Evolutionary conservation across 1,140 invertebrate species (phyloP).

Genomic region (Megalopta genalis): DNA sequence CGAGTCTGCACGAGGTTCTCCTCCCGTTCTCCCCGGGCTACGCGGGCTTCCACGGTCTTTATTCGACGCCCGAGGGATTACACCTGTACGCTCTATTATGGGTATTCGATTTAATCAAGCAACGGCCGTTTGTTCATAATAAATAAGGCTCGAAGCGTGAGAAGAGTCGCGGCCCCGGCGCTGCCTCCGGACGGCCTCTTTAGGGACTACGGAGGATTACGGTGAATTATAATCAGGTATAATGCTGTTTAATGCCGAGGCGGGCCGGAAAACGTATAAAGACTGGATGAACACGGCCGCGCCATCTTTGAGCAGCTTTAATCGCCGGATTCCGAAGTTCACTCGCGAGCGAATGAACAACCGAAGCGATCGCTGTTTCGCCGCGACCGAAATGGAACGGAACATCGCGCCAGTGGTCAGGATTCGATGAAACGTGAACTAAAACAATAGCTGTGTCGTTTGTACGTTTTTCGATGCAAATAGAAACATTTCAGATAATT

Average conservation of each 20-base stretch:
- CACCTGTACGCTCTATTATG: slow-evolving; percentile 19
- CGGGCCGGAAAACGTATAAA: neutral
- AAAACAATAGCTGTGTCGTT: too few relatives aligned
- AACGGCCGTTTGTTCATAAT: neutral
- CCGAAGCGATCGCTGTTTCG: too few relatives aligned
- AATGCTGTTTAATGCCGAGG: neutral
- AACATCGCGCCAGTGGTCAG: too few relatives aligned
- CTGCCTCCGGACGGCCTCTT: neutral
- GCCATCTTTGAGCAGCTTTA: neutral
- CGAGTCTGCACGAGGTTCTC: slow-evolving; percentile 33
- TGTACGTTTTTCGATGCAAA: too few relatives aligned
- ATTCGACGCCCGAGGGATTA: neutral
- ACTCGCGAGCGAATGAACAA: too few relatives aligned
- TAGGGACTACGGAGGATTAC: neutral
- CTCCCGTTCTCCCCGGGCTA: slow-evolving; percentile 15
- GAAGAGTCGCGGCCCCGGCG: neutral
- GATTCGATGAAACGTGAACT: too few relatives aligned
- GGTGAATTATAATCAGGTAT: neutral
- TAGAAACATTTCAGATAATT: too few relatives aligned
- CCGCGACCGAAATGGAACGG: neutral
- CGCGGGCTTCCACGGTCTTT: neutral
- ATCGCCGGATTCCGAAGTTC: too few relatives aligned
- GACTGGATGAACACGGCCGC: neutral
- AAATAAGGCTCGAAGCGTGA: neutral
- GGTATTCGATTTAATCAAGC: slow-evolving; percentile 22